phyloP scores from a whole-genome alignment of 2,113 vertebrate species.

The Manacus vitellinus region DNA sequence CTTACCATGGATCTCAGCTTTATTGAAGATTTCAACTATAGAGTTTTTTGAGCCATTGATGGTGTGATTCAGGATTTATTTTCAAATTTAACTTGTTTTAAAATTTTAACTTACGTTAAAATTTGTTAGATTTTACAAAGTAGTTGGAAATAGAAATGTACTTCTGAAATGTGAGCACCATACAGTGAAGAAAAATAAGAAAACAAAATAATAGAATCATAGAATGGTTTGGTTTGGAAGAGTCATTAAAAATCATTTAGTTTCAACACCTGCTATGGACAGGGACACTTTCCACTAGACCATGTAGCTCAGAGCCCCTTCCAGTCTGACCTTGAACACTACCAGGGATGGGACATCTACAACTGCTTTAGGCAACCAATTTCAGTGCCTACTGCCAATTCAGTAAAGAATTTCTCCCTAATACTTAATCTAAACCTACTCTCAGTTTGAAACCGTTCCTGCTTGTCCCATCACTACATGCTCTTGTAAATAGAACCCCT shows the following conservation, averaged over 20 bases:
- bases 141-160: not conserved
- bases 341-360: not conserved
- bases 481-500: not conserved
- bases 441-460: not conserved
- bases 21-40: not conserved
- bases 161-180: not conserved
- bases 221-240: not conserved
- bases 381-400: not conserved
- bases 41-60: not conserved
- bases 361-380: not conserved
- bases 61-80: not conserved
- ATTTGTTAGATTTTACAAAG: not conserved
- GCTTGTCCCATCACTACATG: not conserved
- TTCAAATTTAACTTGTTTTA: not conserved
- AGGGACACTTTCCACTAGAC: not conserved
- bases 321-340: not conserved
- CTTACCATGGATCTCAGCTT: not conserved
- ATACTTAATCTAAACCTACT: not conserved
- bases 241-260: not conserved
- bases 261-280: not conserved
- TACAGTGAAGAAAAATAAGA: not conserved
- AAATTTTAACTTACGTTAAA: not conserved
- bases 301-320: not conserved
- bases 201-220: not conserved
- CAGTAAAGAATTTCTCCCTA: not conserved